phyloP scores from a whole-genome alignment of 2,888 invertebrate genomes.

The Epinotia ramella region DNA sequence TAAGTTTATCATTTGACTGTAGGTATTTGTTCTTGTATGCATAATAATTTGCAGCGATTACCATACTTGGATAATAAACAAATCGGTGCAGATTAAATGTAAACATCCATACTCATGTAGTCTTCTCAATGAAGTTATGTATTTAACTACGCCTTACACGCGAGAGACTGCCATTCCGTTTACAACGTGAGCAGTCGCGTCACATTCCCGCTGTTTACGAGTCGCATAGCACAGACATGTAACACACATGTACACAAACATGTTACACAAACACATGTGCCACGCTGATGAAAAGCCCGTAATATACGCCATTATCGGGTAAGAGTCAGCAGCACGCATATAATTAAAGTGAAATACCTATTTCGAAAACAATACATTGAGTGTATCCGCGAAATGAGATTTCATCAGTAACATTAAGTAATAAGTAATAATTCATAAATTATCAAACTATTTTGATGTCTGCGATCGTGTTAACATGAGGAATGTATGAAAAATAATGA shows the following conservation, averaged over 20 bases:
- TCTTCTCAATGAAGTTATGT: conserved; percentile 1
- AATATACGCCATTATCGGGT: no score
- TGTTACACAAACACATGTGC: conserved; percentile 1
- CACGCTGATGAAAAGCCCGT: neutral
- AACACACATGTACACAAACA: no score
- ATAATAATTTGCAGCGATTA: conserved; percentile 18
- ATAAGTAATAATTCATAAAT: neutral
- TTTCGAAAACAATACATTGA: neutral
- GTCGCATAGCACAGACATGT: neutral
- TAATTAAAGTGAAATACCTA: no score
- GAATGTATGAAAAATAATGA: conserved; percentile 5
- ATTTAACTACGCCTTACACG: conserved; percentile 5
- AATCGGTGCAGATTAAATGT: conserved; percentile 12
- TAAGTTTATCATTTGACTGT: conserved; percentile 20
- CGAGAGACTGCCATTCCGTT: conserved; percentile 7
- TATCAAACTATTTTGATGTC: neutral
- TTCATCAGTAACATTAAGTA: neutral
- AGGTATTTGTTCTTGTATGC: neutral
- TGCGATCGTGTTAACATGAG: conserved; percentile 11
- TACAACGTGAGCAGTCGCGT: conserved; percentile 2
- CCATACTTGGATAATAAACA: neutral
- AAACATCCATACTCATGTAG: conserved; percentile 7
- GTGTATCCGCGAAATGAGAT: neutral
- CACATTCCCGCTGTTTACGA: conserved; percentile 13
- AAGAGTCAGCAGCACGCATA: neutral